A percentile compares a stretch with the other conserved stretches of the same genome.
Conservation (phyloP, 2,888 invertebrate genomes). For the Carpatolechia fugitivella region DNA sequence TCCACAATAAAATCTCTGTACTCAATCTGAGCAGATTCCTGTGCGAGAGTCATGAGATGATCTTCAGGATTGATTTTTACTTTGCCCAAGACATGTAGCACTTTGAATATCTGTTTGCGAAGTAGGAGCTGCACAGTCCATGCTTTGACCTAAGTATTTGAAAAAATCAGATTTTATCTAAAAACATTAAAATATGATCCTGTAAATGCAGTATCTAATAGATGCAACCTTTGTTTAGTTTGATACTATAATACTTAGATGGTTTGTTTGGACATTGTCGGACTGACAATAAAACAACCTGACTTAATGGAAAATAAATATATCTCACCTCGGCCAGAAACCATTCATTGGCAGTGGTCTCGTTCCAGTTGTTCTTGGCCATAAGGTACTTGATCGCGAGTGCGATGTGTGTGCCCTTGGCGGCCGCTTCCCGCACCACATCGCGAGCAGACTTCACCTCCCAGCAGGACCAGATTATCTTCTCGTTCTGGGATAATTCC, state of each 20-base stretch:
- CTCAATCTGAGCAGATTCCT: slow-evolving; percentile 77
- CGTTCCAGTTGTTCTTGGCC: slow-evolving; percentile 73
- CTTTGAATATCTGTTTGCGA: slow-evolving; percentile 82
- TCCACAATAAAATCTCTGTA: slow-evolving; percentile 83
- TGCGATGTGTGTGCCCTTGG: slow-evolving; percentile 81
- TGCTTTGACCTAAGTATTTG: slow-evolving; percentile 71
- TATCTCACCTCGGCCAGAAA: slow-evolving; percentile 76
- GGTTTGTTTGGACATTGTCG: too few relatives aligned
- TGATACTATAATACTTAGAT: too few relatives aligned
- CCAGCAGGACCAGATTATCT: slow-evolving; percentile 83
- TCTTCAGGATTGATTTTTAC: slow-evolving; percentile 78
- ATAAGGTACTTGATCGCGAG: slow-evolving; percentile 80
- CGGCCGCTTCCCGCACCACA: slow-evolving; percentile 83
- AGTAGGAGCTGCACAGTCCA: slow-evolving; percentile 82
- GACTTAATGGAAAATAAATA: too few relatives aligned
- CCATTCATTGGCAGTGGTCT: slow-evolving; percentile 74
- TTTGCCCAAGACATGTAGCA: slow-evolving; percentile 81
- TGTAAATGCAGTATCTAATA: too few relatives aligned
- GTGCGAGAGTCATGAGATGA: slow-evolving; percentile 79
- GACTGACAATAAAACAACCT: too few relatives aligned
- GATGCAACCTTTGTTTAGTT: too few relatives aligned
- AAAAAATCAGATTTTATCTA: neutral
- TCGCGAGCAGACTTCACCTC: slow-evolving; percentile 80
- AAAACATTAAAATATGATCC: too few relatives aligned
- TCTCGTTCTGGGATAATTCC: slow-evolving; percentile 76